Evolutionary conservation across 2,113 vertebrate genomes (phyloP), one percentile per base, ranked within the genome.

Genomic region (Rallus limicola): DNA sequence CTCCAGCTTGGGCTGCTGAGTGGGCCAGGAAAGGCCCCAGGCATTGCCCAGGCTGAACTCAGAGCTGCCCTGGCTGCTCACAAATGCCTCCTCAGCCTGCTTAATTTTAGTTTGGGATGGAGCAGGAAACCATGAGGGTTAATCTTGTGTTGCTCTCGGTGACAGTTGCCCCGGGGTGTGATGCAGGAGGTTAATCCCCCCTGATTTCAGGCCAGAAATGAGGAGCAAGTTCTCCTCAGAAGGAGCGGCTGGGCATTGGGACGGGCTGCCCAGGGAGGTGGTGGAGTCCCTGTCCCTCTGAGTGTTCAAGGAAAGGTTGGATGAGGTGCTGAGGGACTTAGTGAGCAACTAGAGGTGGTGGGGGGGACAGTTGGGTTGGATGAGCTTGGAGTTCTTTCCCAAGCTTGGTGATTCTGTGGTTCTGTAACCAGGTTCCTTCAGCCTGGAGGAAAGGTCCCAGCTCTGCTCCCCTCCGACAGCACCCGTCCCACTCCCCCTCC

Each of bases 21-120:
- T 0, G 3, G 38, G 20, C 17, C 0, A 0, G 34, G 20, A 77
- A 82, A 46, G 18, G 16, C 17, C 6, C 15, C 8, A 0, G 26
- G 34, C 14, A 16, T 6, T 20, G 34, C 42, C 17, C 64, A 6
- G 16, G 25, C 53, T 40, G 60, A 69, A 42, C 34, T 46, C 2
- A 0, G 3, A 63, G 38, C 63, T 9, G 11, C n/a, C 34, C 24
- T 2, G 1, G 21, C 55, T 15, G 8, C 17, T 13, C 23, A 12
- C 25, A 59, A 53, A 56, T 2, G 9, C 46, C 24, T 75, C 36
- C 36, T n/a, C 7, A 91, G 7, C n/a, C 53, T 40, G 48, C 48
- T 38, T 68, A 46, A 79, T 85, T 71, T 59, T n/a, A 82, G 18
- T 16, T 5, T 5, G 13, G 56, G 75, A 31, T 72, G 62, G 40